Evolutionary conservation across 1,140 invertebrate species (phyloP).

Genomic region (Lordiphosa clarofinis): DNA sequence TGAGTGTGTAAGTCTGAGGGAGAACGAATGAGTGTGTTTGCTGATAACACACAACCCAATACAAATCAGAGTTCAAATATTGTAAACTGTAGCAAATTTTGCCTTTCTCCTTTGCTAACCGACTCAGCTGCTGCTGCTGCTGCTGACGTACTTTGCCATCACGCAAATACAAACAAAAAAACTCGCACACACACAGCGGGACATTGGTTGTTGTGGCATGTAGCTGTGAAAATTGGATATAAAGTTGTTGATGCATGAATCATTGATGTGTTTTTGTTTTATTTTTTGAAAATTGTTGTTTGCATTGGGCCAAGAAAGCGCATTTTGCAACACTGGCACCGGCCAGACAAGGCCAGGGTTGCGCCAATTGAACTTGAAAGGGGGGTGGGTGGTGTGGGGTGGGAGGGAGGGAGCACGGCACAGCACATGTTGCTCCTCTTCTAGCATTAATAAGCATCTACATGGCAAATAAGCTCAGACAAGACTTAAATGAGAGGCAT

Average conservation of each 20-base stretch:
- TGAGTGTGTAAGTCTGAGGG: conserved; percentile 8
- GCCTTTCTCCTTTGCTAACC: conserved; percentile 12
- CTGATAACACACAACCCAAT: conserved; percentile 26
- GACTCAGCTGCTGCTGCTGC: conserved; percentile 14
- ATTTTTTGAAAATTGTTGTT: conserved; percentile 49
- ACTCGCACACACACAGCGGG: conserved; percentile 21
- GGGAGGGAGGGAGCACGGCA: neutral
- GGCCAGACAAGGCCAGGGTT: conserved; percentile 10
- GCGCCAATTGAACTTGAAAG: conserved; percentile 19
- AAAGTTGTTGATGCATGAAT: conserved; percentile 54
- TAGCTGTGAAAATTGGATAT: conserved; percentile 55
- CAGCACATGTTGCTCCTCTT: conserved; percentile 5
- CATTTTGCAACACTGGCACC: conserved; percentile 39
- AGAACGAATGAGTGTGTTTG: conserved; percentile 24
- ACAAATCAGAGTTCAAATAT: conserved; percentile 42
- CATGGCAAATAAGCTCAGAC: too few species aligned
- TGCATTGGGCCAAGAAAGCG: conserved; percentile 42
- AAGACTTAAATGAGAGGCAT: conserved; percentile 6
- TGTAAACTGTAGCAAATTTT: conserved; percentile 39
- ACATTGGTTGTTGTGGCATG: conserved; percentile 41
- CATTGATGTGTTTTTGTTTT: conserved; percentile 30
- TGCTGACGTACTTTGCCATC: conserved; percentile 47
- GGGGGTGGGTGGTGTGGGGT: too few species aligned
- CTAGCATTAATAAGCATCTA: too few species aligned
- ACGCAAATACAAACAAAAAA: conserved; percentile 1